Evolutionary conservation across 2,888 invertebrate genomes (phyloP), one percentile per base, ranked within the genome.

Genomic region (Zaprionus obscuricornis): DNA sequence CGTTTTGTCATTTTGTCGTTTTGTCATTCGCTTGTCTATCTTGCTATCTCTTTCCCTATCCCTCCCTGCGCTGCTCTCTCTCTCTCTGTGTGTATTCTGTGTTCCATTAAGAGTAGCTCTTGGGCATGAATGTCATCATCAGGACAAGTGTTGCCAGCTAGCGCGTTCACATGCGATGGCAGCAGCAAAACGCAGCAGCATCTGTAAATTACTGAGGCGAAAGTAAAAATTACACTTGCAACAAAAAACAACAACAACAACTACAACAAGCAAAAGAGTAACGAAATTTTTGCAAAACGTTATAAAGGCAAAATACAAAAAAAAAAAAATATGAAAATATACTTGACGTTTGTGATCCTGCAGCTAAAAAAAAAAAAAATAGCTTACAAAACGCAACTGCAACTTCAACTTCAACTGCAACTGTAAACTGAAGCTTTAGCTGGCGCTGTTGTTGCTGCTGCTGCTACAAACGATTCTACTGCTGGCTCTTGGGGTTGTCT

Each of bases 101-200:
- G 74, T 40, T 78, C 60, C 74, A 76, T 75, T 74, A 76, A 73
- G 71, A 78, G 85, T 78, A 66, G 77, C 84, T 78, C 81, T 85
- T 79, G 77, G 74, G 84, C 77, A 83, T 79, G 77, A 84, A 84
- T 84, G 74, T 73, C 86, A 85, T 85, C 83, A 74, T 76, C 77
- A 67, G 69, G 70, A 78, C 75, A 85, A 79, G 79, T 81, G 78
- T 69, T 51, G 51, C 49, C 8, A 36, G 11, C 24, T 7, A 42
- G 63, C 34, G 47, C 51, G 55, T 55, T 58, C 74, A 77, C 74
- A 74, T 66, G 74, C 59, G 67, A 64, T 47, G 36, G 18, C 11
- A 37, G 57, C 46, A 51, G 7, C 31, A 39, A 20, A 40, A 5
- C 42, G 31, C 45, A 51, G 46, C 40, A 37, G 7, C 16, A 45